Evolutionary conservation across 2,113 vertebrate genomes (phyloP).

Genomic region (Halcyon senegalensis): DNA sequence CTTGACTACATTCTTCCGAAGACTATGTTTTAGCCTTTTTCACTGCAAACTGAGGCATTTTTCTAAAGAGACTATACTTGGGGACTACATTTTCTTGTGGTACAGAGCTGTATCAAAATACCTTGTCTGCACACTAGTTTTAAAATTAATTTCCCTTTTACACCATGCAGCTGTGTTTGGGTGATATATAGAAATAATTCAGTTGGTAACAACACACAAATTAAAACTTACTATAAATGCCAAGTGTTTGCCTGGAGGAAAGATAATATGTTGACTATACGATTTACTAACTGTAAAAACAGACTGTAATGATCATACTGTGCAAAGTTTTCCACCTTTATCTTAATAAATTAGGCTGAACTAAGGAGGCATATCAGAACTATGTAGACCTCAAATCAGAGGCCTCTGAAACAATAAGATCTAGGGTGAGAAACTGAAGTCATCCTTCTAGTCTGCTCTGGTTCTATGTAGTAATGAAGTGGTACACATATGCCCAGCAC

Average conservation of each 20-base stretch:
- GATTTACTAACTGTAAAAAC: not conserved
- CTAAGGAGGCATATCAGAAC: not conserved
- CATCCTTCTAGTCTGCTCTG: not conserved
- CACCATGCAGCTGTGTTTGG: not conserved
- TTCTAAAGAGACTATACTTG: not conserved
- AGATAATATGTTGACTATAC: not conserved
- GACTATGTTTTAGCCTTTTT: not conserved
- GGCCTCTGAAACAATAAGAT: not conserved
- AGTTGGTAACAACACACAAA: not conserved
- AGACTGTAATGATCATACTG: not conserved
- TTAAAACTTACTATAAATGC: not conserved
- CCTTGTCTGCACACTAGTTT: not conserved
- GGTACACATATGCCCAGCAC: not conserved
- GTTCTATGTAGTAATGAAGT: not conserved
- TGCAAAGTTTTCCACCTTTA: not conserved
- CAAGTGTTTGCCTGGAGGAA: not conserved
- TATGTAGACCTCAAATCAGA: not conserved
- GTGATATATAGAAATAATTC: not conserved
- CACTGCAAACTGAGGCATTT: not conserved
- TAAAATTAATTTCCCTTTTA: not conserved
- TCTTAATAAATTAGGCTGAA: not conserved
- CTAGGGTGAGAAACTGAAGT: not conserved
- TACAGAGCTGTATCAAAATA: not conserved
- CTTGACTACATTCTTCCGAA: not conserved
- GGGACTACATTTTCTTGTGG: not conserved